phyloP scores from a whole-genome alignment of 2,113 vertebrate species.

The Pongo pygmaeus region DNA sequence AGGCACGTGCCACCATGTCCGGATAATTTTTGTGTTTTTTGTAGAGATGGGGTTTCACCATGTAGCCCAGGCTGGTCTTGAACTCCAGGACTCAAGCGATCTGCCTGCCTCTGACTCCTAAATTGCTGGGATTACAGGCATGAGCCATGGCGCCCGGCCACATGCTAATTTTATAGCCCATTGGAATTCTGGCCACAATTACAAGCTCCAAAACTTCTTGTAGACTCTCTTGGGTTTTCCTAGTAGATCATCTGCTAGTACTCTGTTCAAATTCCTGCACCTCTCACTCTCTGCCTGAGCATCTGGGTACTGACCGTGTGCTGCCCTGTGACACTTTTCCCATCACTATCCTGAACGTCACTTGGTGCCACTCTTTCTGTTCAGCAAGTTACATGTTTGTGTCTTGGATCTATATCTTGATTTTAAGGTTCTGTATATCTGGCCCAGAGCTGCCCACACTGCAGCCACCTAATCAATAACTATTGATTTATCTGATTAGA shows the following conservation, averaged over 20 bases:
- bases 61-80: background rate
- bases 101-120: background rate
- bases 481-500: background rate
- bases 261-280: background rate
- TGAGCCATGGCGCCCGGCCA: background rate
- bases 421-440: background rate
- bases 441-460: background rate
- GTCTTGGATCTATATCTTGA: background rate
- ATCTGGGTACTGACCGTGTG: background rate
- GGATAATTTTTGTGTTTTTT: background rate
- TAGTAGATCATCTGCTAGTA: background rate
- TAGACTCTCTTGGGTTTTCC: background rate
- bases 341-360: background rate
- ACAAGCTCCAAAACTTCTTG: background rate
- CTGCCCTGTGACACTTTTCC: background rate
- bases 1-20: background rate
- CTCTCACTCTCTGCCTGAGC: background rate
- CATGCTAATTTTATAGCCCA: background rate
- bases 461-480: background rate
- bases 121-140: background rate
- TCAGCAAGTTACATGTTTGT: background rate
- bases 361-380: background rate
- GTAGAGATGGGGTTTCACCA: background rate
- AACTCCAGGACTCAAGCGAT: background rate
- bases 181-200: background rate